Base-by-base conservation (phyloP, 2,888 invertebrate genomes). In the Acronicta leporina region DNA sequence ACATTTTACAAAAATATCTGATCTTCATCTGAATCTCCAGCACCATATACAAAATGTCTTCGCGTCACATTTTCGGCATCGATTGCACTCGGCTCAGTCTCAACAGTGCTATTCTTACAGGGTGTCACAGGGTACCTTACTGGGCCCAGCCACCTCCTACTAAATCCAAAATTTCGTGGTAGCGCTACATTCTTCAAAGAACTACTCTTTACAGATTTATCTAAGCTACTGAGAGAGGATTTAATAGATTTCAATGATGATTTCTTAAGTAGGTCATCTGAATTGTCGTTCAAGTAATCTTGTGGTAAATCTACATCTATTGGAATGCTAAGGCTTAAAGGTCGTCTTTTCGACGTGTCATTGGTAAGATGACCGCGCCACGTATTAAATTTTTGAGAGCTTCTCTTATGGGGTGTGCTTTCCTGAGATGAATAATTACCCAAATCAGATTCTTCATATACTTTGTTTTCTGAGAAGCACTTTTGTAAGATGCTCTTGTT, bases 81-180 rank as follows among this genome's bases (percentile, higher is more conserved):
- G 42, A 90, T 88, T 87, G 88, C 90, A 87, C 88, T 84, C 27
- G 79, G 67, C 35, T 83, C 84, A 57, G 82, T 77, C 58, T 77
- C 51, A 49, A 77, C 73, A 70, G 83, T 87, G 55, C 82, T 90
- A 68, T 92, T 94, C 79, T 96, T 96, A 55, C 95, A 94, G 43
- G 96, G 96, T 35, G 96, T 96, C 7, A 96, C 96, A 4, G 96
- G 96, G 84, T 96, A 96, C 69, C 94, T 88, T 0, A 96, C 95
- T 16, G 96, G 96, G 0, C 96, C 96, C 48, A 95, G 79, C 96
- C 96, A 96, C 70, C 94, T 94, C 71, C 96, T 89, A 59, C 96
- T 94, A 41, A 96, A 83, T 1, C 95, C 96, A 75, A 95, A 94
- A 79, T 95, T 95, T 63, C 96, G 91, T 8, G 96, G 96, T 65